Conservation (phyloP, 2,113 vertebrate species). For the Trinectes maculatus region DNA sequence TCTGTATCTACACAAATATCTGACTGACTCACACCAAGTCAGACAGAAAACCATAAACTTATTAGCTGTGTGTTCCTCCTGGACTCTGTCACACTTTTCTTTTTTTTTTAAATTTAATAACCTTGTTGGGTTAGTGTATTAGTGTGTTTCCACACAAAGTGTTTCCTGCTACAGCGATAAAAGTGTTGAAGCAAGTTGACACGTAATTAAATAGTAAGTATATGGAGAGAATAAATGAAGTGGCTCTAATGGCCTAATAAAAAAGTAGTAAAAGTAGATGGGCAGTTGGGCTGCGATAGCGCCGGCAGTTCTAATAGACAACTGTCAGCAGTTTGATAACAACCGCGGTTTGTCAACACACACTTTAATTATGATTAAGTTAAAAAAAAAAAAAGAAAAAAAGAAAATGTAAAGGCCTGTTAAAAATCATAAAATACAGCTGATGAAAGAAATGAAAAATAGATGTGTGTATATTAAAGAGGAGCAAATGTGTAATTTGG, state of each 20-base stretch:
- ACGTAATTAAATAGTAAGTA: slow-evolving; percentile 62
- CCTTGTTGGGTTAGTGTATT: background rate
- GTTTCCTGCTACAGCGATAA: slow-evolving; percentile 36
- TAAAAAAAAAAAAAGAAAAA: background rate
- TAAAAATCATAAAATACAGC: background rate
- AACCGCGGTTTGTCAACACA: slow-evolving; percentile 26
- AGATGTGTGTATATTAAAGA: no score
- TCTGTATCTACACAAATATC: slow-evolving; percentile 39
- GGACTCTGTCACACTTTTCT: background rate
- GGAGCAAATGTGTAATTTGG: no score
- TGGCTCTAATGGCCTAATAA: slow-evolving; percentile 65
- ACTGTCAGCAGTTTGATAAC: slow-evolving; percentile 39
- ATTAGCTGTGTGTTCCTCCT: slow-evolving; percentile 29
- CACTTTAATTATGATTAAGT: slow-evolving; percentile 1
- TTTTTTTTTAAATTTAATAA: slow-evolving; percentile 5
- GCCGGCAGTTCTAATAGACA: slow-evolving; percentile 30
- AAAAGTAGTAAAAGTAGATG: slow-evolving; percentile 64
- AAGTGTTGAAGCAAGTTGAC: slow-evolving; percentile 58
- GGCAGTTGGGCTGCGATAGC: slow-evolving; percentile 51
- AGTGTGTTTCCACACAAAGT: slow-evolving; percentile 18
- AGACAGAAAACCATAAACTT: slow-evolving; percentile 23
- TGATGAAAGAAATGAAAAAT: background rate
- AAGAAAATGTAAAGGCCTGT: background rate
- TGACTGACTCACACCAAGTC: slow-evolving; percentile 36
- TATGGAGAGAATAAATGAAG: slow-evolving; percentile 58